Base-by-base conservation (phyloP, 2,888 invertebrate species). In the Norana najaformis region DNA sequence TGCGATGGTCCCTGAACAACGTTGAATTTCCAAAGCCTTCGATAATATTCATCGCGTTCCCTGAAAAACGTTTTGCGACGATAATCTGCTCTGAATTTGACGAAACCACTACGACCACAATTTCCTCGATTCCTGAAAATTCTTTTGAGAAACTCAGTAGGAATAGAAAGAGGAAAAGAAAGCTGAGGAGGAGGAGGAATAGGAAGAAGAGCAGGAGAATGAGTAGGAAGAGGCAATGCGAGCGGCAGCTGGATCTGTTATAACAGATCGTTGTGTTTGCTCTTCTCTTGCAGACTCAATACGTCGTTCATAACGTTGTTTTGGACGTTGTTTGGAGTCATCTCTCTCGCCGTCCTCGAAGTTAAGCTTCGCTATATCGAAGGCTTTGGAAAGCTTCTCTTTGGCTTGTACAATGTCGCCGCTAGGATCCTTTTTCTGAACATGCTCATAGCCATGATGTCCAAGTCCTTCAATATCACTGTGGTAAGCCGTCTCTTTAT, bases 301-400 rank as follows among this genome's bases (percentile, higher is more conserved):
- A 94, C 94, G 91, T 95, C 95, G 13, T 95, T 95, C 92, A 92
- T 95, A 53, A 95, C 95, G 18, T 93, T 95, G 35, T 94, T 95
- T 90, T 95, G 95, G 95, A 94, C 95, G n/a, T 92, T 95, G 69
- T 95, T 95, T 92, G 95, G 95, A 11, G 89, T 92, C 88, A 91
- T 92, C 39, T 38, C 92, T 30, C 90, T 92, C 69, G 88, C 88
- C 18, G 90, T 91, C 23, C 91, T 92, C 41, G 91, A 92, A 88
- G 89, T 92, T 82, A 88, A 92, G 38, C 83, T 92, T 39, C 69
- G 89, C 88, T 90, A 90, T 83, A 90, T 92, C 38, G 89, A 92
- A 47, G 90, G 91, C 47, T 92, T 92, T 88, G 92, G 92, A 41
- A 91, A 91, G 90, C 47, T 92, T 23, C 91, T 92, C 69, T 92